Evolutionary conservation across 2,888 invertebrate species (phyloP).

Genomic region (Laspeyria flexula): DNA sequence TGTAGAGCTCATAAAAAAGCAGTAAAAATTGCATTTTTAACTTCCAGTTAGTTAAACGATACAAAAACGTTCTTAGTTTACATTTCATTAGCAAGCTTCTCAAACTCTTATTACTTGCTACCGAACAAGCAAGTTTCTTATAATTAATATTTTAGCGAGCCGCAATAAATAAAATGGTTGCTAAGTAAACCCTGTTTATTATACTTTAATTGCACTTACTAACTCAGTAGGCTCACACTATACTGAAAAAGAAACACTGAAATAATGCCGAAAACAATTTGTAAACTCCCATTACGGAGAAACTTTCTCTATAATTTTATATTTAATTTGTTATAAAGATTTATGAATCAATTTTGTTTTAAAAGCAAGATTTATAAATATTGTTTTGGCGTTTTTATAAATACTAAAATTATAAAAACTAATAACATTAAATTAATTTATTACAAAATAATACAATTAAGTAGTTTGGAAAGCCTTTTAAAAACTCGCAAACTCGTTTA

Average conservation of each 20-base stretch:
- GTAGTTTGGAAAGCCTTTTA: background rate
- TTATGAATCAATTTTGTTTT: constrained; percentile 60
- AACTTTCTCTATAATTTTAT: constrained; percentile 71
- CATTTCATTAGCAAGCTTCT: background rate
- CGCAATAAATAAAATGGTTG: constrained; percentile 7
- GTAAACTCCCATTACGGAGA: constrained; percentile 64
- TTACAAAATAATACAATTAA: constrained; percentile 11
- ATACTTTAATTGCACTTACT: constrained; percentile 46
- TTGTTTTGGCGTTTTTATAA: constrained; percentile 29
- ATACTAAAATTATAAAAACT: constrained; percentile 17
- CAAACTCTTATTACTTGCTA: background rate
- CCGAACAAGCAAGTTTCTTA: background rate
- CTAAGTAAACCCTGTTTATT: constrained; percentile 12
- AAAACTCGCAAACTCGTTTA: too few species aligned
- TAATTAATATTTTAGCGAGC: background rate
- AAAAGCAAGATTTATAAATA: constrained; percentile 48
- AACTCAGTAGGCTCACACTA: constrained; percentile 33
- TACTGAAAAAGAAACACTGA: constrained; percentile 53
- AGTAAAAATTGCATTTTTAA: background rate
- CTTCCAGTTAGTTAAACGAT: background rate
- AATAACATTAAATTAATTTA: constrained; percentile 11
- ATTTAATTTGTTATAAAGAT: constrained; percentile 62
- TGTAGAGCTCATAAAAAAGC: too few species aligned
- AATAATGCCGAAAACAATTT: constrained; percentile 65
- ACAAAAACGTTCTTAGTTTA: too few species aligned